Base-by-base conservation (phyloP, 2,113 vertebrate species). In the Smithornis capensis region DNA sequence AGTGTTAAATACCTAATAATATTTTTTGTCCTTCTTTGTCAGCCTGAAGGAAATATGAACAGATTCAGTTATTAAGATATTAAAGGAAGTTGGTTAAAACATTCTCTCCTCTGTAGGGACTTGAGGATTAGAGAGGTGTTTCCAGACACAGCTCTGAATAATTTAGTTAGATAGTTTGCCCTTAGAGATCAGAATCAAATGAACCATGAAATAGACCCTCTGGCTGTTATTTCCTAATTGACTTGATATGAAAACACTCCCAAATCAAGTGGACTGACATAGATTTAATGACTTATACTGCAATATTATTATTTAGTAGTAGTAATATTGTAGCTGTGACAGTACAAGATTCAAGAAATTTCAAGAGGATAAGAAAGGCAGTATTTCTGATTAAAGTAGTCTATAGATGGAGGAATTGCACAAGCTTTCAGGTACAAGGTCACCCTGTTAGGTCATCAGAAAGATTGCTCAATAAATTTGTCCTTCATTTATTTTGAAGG, bases 121-220 rank as follows among this genome's bases (percentile, higher is more conserved):
- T 81, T 78, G 80, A 96, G 93, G 94, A 85, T 94, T 96, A 85
- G 69, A 97, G 85, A 95, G 77, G 76, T 94, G 83, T 95, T 98
- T 95, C 92, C 68, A 95, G 93, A 96, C 59, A 95, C 29, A 92
- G 69, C 44, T 77, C 83, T 93, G 97, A 97, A 97, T 91, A 92
- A 97, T 98, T 97, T 96, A 98, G 97, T 97, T 94, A 95, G 89
- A 35, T 86, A 91, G 79, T 89, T 95, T 91, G 88, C 81, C 96
- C 92, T 97, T 76, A 89, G 96, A 97, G 95, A 97, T 89, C 92
- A 64, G 88, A 96, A 95, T 79, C 90, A 96, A 97, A 93, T 91
- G 96, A 96, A 97, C 92, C 67, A 88, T 92, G 96, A 98, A 97
- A 97, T 11, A 87, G 92, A 96, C 87, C 91, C 96, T 97, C 93